Evolutionary conservation across 2,797 vertebrate species (phyloP).

Genomic region (Chelonia mydas): DNA sequence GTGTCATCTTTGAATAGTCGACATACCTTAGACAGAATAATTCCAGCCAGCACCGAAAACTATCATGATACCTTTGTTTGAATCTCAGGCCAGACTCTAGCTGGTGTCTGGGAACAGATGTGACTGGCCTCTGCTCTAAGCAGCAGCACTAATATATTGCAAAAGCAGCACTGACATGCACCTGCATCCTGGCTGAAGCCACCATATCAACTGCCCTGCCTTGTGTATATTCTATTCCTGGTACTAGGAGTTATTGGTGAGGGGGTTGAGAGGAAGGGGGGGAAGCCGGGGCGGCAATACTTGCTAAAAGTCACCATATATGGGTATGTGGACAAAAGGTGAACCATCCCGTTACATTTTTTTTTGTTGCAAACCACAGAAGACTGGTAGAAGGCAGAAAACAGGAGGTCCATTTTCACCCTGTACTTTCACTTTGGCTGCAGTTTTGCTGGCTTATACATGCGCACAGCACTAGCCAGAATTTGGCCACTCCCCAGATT

Average conservation of each 20-base stretch:
- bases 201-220: neutral
- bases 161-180: neutral
- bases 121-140: neutral
- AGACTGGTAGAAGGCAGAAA: conserved; percentile 4
- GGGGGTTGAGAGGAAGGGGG: neutral
- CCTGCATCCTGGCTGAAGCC: neutral
- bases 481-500: conserved; percentile 61
- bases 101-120: neutral
- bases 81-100: neutral
- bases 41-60: no score
- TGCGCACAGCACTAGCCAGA: conserved; percentile 52
- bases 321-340: neutral
- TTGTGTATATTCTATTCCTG: neutral
- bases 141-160: neutral
- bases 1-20: neutral
- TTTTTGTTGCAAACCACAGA: neutral
- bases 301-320: neutral
- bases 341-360: neutral
- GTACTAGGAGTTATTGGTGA: neutral
- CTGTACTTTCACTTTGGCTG: neutral
- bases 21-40: neutral
- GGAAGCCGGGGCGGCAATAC: neutral
- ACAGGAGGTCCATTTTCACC: conserved; percentile 26
- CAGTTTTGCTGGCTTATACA: conserved; percentile 16
- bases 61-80: neutral